Evolutionary conservation across 2,888 invertebrate species (phyloP).

Genomic region (Oligia fasciuncula): DNA sequence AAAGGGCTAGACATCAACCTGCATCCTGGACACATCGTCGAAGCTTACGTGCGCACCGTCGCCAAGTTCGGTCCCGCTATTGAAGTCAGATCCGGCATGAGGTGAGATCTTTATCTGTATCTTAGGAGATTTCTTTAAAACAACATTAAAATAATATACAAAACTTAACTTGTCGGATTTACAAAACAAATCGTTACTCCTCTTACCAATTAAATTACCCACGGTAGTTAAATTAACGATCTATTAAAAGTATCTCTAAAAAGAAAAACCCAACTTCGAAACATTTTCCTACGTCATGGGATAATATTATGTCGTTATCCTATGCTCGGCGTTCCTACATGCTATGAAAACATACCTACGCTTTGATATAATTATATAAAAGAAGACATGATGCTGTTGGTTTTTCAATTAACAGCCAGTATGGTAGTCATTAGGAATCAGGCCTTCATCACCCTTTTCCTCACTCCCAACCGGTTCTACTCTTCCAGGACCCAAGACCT

Average conservation of each 20-base stretch:
- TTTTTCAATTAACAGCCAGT: not conserved
- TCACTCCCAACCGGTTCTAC: not conserved
- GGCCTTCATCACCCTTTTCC: not conserved
- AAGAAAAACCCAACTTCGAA: not conserved
- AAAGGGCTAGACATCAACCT: conserved; percentile 86
- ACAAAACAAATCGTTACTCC: not conserved
- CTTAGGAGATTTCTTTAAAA: not conserved
- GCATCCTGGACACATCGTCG: conserved; percentile 90
- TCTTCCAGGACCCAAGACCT: conserved; percentile 91
- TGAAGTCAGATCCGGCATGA: conserved; percentile 93
- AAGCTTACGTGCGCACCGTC: conserved; percentile 89
- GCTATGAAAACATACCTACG: not conserved
- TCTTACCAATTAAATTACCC: not conserved
- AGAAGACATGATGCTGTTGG: not conserved
- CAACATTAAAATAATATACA: not conserved
- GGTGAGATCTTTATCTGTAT: conserved; percentile 72
- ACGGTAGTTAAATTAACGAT: not conserved
- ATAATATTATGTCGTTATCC: not conserved
- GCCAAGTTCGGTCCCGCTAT: conserved; percentile 91
- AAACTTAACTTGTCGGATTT: not conserved
- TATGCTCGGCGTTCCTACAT: not conserved
- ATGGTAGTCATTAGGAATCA: not conserved
- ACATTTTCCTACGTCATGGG: not conserved
- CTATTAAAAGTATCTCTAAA: not conserved
- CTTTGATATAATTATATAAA: not conserved